Conservation (phyloP, 2,888 invertebrate species). For the Netelia inedita region DNA sequence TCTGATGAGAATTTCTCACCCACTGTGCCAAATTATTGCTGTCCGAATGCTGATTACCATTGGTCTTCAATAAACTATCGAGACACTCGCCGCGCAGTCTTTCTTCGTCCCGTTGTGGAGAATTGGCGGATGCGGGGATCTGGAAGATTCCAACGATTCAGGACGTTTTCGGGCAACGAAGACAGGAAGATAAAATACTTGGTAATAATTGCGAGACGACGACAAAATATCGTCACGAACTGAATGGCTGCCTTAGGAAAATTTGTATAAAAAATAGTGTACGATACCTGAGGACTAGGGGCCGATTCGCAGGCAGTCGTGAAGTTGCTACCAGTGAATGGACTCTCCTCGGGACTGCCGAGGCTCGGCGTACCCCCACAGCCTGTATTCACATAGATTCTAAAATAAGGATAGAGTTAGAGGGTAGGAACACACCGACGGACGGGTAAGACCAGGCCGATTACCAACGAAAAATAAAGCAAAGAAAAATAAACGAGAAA, state of each 20-base stretch:
- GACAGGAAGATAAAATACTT: no score
- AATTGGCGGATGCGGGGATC: slow-evolving; percentile 67
- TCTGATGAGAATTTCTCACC: slow-evolving; percentile 83
- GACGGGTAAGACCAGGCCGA: slow-evolving; percentile 49
- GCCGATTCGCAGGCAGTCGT: slow-evolving; percentile 76
- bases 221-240: no score
- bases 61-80: slow-evolving; percentile 70
- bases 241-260: no score
- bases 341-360: slow-evolving; percentile 91
- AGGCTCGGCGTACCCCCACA: slow-evolving; percentile 90
- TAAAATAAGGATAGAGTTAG: slow-evolving; percentile 84
- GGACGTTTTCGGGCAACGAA: background rate
- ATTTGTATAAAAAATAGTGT: background rate
- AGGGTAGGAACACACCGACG: slow-evolving; percentile 66
- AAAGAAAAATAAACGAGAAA: slow-evolving; percentile 8
- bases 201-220: no score
- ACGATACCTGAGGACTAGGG: slow-evolving; percentile 80
- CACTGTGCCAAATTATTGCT: slow-evolving; percentile 82
- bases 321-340: slow-evolving; percentile 71
- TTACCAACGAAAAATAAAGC: slow-evolving; percentile 34
- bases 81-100: slow-evolving; percentile 69
- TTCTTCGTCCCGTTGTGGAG: slow-evolving; percentile 63
- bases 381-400: slow-evolving; percentile 93
- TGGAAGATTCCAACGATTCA: slow-evolving; percentile 12
- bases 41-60: slow-evolving; percentile 72